Evolutionary conservation across 2,888 invertebrate genomes (phyloP).

Genomic region (Gastracanthus pulcherrimus): DNA sequence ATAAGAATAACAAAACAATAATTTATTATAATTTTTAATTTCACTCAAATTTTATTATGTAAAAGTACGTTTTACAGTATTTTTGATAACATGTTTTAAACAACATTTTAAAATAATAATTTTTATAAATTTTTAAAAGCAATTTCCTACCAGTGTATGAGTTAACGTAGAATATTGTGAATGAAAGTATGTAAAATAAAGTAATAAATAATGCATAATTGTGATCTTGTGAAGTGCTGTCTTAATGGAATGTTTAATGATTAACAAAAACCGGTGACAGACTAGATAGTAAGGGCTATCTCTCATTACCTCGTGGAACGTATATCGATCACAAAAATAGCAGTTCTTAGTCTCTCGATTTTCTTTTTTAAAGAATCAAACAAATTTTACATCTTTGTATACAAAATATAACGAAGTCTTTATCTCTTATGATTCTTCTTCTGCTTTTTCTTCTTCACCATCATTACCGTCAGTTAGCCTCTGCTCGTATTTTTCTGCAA

Average conservation of each 20-base stretch:
- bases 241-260: conserved; percentile 52
- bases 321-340: conserved; percentile 56
- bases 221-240: conserved; percentile 51
- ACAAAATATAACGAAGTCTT: conserved; percentile 24
- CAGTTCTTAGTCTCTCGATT: conserved; percentile 39
- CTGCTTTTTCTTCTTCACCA: conserved; percentile 38
- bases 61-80: conserved; percentile 41
- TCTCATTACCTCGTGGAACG: conserved; percentile 52
- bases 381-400: conserved; percentile 39
- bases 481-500: conserved; percentile 82
- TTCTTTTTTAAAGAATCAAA: conserved; percentile 25
- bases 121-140: conserved; percentile 27
- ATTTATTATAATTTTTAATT: conserved; percentile 32
- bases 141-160: conserved; percentile 48
- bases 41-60: conserved; percentile 26
- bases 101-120: conserved; percentile 5
- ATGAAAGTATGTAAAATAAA: conserved; percentile 49
- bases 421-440: conserved; percentile 35
- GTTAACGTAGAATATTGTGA: conserved; percentile 34
- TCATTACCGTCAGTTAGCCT: conserved; percentile 64
- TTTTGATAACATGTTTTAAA: conserved; percentile 40
- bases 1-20: conserved; percentile 24
- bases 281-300: conserved; percentile 53
- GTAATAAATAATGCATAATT: conserved; percentile 54
- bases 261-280: conserved; percentile 47